A percentile compares a stretch with the other conserved stretches of the same genome.
Evolutionary conservation across 2,797 vertebrate genomes (phyloP).

Genomic region (Mus spretus): DNA sequence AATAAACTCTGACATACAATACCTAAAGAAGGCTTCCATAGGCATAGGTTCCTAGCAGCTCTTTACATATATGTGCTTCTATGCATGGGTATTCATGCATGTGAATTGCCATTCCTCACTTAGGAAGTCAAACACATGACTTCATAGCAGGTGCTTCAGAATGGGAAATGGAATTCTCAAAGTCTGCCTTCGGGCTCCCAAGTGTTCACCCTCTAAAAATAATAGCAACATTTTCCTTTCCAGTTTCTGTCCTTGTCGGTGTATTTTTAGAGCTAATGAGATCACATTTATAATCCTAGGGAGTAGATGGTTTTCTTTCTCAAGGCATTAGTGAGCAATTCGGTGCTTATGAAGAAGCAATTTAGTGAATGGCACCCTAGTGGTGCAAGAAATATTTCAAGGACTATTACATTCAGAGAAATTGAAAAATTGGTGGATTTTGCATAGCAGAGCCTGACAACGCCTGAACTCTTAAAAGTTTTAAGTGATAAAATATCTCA

Average conservation of each 20-base stretch:
- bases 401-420: conserved; percentile 68
- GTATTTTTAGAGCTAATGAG: conserved; percentile 78
- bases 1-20: not conserved
- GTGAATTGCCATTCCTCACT: not conserved
- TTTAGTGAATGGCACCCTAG: conserved; percentile 82
- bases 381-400: conserved; percentile 77
- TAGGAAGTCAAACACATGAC: not conserved
- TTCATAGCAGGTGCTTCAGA: not conserved
- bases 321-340: conserved; percentile 75
- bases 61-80: not conserved
- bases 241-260: conserved; percentile 66
- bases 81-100: not conserved
- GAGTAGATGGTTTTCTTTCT: conserved; percentile 77
- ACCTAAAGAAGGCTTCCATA: not conserved
- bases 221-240: conserved; percentile 70
- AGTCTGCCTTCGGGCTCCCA: conserved; percentile 22
- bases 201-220: conserved; percentile 54
- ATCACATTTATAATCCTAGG: conserved; percentile 80
- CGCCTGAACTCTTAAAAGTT: conserved; percentile 56
- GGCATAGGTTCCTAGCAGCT: not conserved
- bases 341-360: conserved; percentile 78
- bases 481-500: not conserved
- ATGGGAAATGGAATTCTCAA: conserved; percentile 44
- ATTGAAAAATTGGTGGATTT: conserved; percentile 66
- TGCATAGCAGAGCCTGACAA: conserved; percentile 35